Conservation (phyloP, 2,888 invertebrate genomes). For the Rhagophthalmus giganteus region DNA sequence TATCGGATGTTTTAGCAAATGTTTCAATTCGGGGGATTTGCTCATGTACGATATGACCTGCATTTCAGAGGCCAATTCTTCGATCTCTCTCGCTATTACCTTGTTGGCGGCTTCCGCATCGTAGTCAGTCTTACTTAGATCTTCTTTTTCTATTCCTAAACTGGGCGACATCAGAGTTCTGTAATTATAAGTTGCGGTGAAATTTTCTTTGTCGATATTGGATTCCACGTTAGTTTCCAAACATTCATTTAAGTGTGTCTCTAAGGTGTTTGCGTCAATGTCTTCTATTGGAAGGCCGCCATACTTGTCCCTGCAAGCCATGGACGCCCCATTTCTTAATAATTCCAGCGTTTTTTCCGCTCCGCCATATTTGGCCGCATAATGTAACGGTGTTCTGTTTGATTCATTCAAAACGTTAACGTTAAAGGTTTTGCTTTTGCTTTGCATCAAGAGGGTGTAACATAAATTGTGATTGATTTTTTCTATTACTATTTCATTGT, state of each 20-base stretch:
- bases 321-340: conserved; percentile 71
- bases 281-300: conserved; percentile 72
- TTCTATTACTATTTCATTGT: conserved; percentile 56
- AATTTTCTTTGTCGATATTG: conserved; percentile 62
- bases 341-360: conserved; percentile 62
- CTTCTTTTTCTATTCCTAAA: conserved; percentile 16
- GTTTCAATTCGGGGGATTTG: conserved; percentile 66
- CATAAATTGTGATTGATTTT: conserved; percentile 63
- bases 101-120: conserved; percentile 57
- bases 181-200: conserved; percentile 69
- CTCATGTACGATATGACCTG: conserved; percentile 75
- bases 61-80: conserved; percentile 67
- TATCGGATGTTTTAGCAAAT: conserved; percentile 75
- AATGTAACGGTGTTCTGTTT: conserved; percentile 44
- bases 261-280: conserved; percentile 69
- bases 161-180: conserved; percentile 67
- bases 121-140: conserved; percentile 44
- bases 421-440: conserved; percentile 48
- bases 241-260: conserved; percentile 74
- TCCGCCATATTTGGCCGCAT: conserved; percentile 40
- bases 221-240: conserved; percentile 68
- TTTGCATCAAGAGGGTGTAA: conserved; percentile 63
- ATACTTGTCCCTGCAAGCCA: conserved; percentile 68
- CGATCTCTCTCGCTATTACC: conserved; percentile 40
- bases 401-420: conserved; percentile 24